These are phyloP conservation scores for Cephus runcator DNA, from an alignment of 2,888 invertebrate genomes.

Conservation along the genomic window DNA sequence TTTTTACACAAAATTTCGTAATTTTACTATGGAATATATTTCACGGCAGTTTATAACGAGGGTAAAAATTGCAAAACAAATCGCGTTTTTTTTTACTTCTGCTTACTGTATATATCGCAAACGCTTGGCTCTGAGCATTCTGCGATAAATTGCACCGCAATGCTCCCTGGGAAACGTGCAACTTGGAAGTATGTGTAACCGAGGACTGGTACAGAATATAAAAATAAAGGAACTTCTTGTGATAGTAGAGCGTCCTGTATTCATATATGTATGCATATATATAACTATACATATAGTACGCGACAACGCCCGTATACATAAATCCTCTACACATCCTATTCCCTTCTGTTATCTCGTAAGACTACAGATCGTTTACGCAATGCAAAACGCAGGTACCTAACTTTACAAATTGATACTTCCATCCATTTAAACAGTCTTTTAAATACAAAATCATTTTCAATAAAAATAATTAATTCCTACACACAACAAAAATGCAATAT, in stretches of 20 bases:
- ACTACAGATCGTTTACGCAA: not conserved
- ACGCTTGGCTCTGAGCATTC: not conserved
- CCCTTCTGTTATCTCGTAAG: not conserved
- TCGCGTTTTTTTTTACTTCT: not conserved
- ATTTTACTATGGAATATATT: not conserved
- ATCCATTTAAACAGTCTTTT: not conserved
- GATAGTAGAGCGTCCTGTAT: not conserved
- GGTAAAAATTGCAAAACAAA: not conserved
- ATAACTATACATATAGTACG: not conserved
- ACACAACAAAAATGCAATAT: not conserved
- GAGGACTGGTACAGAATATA: not conserved
- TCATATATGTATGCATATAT: not conserved
- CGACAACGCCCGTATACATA: not conserved
- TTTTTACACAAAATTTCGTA: not conserved
- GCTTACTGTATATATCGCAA: not conserved
- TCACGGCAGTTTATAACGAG: not conserved
- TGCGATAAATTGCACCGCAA: conserved; percentile 1
- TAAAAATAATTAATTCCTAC: not conserved
- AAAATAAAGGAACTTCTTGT: not conserved
- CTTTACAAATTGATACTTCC: not conserved
- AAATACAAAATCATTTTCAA: not conserved
- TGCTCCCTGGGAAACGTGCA: not conserved
- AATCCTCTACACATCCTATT: not conserved
- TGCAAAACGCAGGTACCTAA: not conserved
- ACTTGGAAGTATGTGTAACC: not conserved